These are phyloP conservation scores for Trinectes maculatus DNA, from an alignment of 2,113 vertebrate species.

Conservation along the genomic window DNA sequence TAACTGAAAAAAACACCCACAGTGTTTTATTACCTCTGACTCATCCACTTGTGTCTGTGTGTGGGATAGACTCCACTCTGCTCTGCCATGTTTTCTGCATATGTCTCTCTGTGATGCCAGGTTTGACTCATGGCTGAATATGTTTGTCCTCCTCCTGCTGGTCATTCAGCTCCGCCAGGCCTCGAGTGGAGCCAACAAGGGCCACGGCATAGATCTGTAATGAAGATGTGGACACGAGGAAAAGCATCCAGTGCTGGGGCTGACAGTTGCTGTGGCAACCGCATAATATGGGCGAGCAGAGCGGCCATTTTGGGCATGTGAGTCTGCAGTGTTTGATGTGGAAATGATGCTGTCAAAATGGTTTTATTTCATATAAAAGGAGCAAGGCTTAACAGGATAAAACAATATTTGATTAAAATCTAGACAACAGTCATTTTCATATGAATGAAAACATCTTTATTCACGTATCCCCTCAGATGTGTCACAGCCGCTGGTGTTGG, in stretches of 20 bases:
- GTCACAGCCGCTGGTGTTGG: neutral
- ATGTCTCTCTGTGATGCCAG: conserved; percentile 40
- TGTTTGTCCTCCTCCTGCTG: conserved; percentile 53
- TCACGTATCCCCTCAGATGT: neutral
- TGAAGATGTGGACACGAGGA: conserved; percentile 42
- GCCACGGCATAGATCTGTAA: conserved; percentile 26
- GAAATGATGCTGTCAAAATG: neutral
- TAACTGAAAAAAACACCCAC: conserved; percentile 21
- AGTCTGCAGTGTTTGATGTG: conserved; percentile 26
- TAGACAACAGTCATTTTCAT: neutral
- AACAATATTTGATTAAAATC: neutral
- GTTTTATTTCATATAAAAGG: neutral
- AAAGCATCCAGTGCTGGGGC: conserved; percentile 23
- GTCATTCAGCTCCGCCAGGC: conserved; percentile 38
- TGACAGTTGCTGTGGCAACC: conserved; percentile 59
- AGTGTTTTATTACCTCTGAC: conserved; percentile 47
- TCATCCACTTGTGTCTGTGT: conserved; percentile 41
- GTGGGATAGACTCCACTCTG: conserved; percentile 6
- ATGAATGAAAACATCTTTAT: neutral
- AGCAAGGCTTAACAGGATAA: neutral
- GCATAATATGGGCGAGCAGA: conserved; percentile 20
- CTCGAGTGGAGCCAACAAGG: conserved; percentile 29
- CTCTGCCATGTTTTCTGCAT: conserved; percentile 50
- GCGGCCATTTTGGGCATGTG: conserved; percentile 60
- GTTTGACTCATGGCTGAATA: conserved; percentile 57